These are phyloP conservation scores for Philantomba maxwellii DNA, from an alignment of 2,113 vertebrate genomes.

Conservation along the genomic window DNA sequence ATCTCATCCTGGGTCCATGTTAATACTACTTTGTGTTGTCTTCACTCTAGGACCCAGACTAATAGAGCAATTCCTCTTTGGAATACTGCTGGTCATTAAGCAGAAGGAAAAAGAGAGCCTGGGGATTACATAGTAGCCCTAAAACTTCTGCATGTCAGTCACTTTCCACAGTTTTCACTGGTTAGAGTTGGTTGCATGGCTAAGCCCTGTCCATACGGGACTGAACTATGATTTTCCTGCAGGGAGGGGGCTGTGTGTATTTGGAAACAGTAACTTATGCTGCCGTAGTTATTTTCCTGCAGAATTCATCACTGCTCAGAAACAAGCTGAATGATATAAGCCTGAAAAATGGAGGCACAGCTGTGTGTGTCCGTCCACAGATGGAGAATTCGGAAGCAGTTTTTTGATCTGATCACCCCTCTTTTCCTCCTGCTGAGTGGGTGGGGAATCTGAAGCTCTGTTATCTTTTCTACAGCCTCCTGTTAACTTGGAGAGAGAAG, in stretches of 20 bases:
- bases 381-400: background rate
- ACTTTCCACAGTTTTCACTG: background rate
- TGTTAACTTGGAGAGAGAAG: constrained; percentile 68
- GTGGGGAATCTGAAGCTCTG: background rate
- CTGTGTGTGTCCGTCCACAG: background rate
- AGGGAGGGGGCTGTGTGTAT: background rate
- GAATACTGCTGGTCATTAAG: background rate
- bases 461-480: constrained; percentile 16
- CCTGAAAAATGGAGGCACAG: background rate
- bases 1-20: background rate
- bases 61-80: background rate
- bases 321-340: constrained; percentile 2
- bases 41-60: background rate
- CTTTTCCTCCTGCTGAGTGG: constrained; percentile 24
- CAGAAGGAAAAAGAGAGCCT: background rate
- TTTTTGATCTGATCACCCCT: background rate
- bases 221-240: background rate
- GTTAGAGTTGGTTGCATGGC: background rate
- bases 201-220: background rate
- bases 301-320: background rate
- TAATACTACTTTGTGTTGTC: background rate
- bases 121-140: background rate
- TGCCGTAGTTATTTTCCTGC: background rate
- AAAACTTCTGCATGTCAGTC: background rate
- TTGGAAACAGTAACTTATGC: background rate